These are phyloP conservation scores for Hypanus sabinus DNA, from an alignment of 2,113 vertebrate species.

Conservation along the genomic window DNA sequence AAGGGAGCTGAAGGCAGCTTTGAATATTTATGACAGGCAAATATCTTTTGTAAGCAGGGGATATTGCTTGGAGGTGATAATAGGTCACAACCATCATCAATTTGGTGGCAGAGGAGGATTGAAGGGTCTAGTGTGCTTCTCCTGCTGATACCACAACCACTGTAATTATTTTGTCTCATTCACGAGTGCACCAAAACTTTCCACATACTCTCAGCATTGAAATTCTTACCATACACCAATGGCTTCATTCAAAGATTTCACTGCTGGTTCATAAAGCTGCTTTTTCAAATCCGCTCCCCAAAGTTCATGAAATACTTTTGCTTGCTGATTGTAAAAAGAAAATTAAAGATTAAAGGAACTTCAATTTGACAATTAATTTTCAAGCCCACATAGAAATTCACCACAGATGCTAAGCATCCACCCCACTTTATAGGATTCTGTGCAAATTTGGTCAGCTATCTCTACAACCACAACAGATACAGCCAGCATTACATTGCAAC, in stretches of 20 bases:
- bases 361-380: background rate
- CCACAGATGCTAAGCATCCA: background rate
- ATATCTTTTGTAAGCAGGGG: too few species aligned
- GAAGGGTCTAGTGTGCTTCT: too few species aligned
- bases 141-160: background rate
- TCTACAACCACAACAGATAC: too few species aligned
- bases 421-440: too few species aligned
- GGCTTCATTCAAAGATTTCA: slow-evolving; percentile 22
- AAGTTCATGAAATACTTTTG: slow-evolving; percentile 13
- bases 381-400: background rate
- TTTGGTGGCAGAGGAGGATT: too few species aligned
- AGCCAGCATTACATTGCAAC: too few species aligned
- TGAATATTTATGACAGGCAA: too few species aligned
- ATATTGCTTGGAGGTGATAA: too few species aligned
- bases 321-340: background rate
- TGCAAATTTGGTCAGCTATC: too few species aligned
- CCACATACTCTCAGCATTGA: background rate
- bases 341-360: background rate
- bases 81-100: too few species aligned
- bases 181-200: background rate
- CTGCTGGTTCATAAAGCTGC: slow-evolving; percentile 11
- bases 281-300: slow-evolving; percentile 22
- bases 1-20: too few species aligned
- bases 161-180: background rate
- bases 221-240: slow-evolving; percentile 26